A percentile compares a stretch with the other conserved stretches of the same genome.
Evolutionary conservation across 1,140 invertebrate species (phyloP).

Genomic region (Macrotrachela quadricornifera): DNA sequence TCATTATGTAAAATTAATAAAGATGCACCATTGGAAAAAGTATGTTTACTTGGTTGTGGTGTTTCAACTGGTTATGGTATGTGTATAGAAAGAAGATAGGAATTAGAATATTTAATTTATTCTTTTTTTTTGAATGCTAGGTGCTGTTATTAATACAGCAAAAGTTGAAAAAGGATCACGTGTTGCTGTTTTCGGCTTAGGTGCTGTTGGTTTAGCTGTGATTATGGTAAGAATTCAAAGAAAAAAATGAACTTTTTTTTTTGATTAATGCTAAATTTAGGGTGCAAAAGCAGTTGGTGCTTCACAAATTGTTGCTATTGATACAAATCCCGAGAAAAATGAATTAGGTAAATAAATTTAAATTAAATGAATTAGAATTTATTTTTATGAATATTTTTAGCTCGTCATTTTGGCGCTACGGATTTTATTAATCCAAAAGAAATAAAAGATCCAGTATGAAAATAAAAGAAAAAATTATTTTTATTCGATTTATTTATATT

Average conservation of each 20-base stretch:
- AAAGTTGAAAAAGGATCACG: constrained; percentile 20
- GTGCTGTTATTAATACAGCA: background rate
- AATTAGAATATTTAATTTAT: too few relatives aligned
- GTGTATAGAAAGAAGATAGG: too few relatives aligned
- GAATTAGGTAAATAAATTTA: constrained; percentile 38
- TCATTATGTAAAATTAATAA: constrained; percentile 35
- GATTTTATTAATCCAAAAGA: constrained; percentile 65
- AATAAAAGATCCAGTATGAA: constrained; percentile 15
- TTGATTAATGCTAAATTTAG: too few relatives aligned
- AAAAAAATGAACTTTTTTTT: too few relatives aligned
- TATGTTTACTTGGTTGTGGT: constrained; percentile 83
- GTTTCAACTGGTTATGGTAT: constrained; percentile 40
- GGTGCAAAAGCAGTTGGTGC: constrained; percentile 68
- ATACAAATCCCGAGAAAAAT: constrained; percentile 71
- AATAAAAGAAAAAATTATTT: constrained; percentile 4
- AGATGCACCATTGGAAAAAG: constrained; percentile 59
- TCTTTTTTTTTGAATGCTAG: too few relatives aligned
- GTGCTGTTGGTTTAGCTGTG: constrained; percentile 72
- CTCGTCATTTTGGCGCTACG: constrained; percentile 64
- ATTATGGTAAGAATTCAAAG: constrained; percentile 38
- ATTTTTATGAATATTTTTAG: constrained; percentile 35
- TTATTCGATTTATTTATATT: background rate
- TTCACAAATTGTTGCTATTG: constrained; percentile 72
- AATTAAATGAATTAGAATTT: background rate
- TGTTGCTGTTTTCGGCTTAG: constrained; percentile 35